phyloP scores from a whole-genome alignment of 2,797 vertebrate genomes.

The Lophotriccus pileatus region DNA sequence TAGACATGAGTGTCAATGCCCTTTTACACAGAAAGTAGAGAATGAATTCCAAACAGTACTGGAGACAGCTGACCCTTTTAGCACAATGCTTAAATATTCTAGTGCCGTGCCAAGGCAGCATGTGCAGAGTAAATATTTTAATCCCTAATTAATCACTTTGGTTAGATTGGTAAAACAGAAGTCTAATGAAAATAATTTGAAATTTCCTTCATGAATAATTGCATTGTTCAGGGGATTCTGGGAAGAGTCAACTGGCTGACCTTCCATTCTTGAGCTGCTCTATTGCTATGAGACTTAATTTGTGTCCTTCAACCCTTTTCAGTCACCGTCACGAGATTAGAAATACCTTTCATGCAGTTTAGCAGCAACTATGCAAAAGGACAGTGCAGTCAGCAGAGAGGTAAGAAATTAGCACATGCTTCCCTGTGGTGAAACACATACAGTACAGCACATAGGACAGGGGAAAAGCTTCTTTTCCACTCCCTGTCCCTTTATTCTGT shows the following conservation, averaged over 20 bases:
- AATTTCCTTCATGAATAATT: constrained; percentile 87
- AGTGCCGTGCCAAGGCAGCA: constrained; percentile 88
- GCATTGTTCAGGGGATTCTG: constrained; percentile 83
- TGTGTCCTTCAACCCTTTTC: constrained; percentile 75
- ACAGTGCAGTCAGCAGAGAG: constrained; percentile 70
- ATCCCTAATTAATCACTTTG: constrained; percentile 99
- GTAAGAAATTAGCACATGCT: constrained; percentile 43
- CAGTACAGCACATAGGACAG: constrained; percentile 32
- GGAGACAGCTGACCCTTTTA: constrained; percentile 83
- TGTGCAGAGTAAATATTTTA: constrained; percentile 99
- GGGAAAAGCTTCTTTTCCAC: constrained; percentile 55
- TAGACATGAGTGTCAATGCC: constrained; percentile 75
- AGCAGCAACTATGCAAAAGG: constrained; percentile 72
- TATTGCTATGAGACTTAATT: constrained; percentile 73
- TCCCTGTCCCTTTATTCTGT: constrained; percentile 58
- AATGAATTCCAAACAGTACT: constrained; percentile 78
- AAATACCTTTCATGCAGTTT: constrained; percentile 76
- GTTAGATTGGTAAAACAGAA: constrained; percentile 89
- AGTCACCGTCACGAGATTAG: constrained; percentile 74
- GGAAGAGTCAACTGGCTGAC: constrained; percentile 82
- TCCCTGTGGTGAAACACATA: constrained; percentile 17
- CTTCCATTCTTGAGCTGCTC: constrained; percentile 77
- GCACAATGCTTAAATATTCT: constrained; percentile 83
- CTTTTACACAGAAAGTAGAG: constrained; percentile 74
- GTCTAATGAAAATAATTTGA: constrained; percentile 86